Evolutionary conservation across 2,113 vertebrate species (phyloP).

Genomic region (Nesoenas mayeri): DNA sequence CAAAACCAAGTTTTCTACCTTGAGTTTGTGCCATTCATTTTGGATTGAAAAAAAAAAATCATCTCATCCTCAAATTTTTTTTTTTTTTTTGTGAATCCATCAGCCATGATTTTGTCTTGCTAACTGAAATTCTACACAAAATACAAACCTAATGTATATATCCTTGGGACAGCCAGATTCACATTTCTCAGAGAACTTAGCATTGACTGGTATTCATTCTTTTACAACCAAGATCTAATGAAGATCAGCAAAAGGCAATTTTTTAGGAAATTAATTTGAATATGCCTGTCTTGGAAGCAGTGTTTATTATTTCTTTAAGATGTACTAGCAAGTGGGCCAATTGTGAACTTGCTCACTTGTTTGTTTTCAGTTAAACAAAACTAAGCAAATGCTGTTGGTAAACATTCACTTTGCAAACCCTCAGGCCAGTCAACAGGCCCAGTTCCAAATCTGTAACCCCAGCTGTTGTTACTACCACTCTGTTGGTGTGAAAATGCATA

Average conservation of each 20-base stretch:
- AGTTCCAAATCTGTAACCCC: neutral
- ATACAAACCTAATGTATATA: neutral
- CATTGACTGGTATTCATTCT: neutral
- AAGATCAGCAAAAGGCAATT: neutral
- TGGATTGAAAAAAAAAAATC: neutral
- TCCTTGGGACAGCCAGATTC: neutral
- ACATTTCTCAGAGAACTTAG: neutral
- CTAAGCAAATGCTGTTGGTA: neutral
- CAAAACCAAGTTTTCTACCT: neutral
- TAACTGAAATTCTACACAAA: neutral
- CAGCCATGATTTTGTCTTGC: neutral
- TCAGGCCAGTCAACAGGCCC: neutral
- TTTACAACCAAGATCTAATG: neutral
- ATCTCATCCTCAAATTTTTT: neutral
- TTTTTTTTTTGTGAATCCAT: neutral
- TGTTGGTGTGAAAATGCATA: neutral
- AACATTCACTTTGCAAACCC: neutral
- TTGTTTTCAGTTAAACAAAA: neutral
- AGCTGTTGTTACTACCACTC: neutral
- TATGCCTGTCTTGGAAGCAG: neutral
- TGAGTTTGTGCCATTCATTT: neutral
- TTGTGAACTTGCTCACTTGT: neutral
- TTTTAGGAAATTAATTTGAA: neutral
- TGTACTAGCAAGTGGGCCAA: neutral
- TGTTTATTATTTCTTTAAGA: neutral